Evolutionary conservation across 1,140 invertebrate species (phyloP), one percentile per base, ranked within the genome.

Genomic region (Hermetia illucens): DNA sequence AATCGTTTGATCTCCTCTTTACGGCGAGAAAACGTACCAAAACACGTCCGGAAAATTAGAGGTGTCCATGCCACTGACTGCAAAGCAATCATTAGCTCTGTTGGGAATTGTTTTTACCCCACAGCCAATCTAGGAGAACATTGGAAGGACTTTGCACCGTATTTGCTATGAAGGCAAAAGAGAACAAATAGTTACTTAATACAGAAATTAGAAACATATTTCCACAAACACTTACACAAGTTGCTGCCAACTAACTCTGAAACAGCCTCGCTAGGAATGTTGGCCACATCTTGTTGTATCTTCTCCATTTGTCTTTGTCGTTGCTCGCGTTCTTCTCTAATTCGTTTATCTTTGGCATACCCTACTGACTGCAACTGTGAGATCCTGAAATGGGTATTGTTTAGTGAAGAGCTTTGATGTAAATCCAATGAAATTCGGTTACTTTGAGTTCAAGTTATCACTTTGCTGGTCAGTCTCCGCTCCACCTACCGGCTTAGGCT

Each of bases 51-150:
- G n/a, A n/a, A n/a, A n/a, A n/a, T n/a, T n/a, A n/a, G n/a, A n/a
- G n/a, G n/a, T n/a, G n/a, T n/a, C n/a, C n/a, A n/a, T n/a, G n/a
- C n/a, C n/a, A n/a, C n/a, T n/a, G n/a, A n/a, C n/a, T n/a, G n/a
- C n/a, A n/a, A n/a, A 21, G 12, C 29, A 38, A 13, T 12, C 13
- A 29, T 38, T 38, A 29, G 16, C 20, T 10, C 31, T 27, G 36
- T 12, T 19, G 17, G 20, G 13, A 10, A 21, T 21, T 29, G 20
- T 13, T 17, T 5, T 71, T 75, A 39, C 80, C 80, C 71, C 78
- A 74, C 34, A 83, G 58, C 80, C 81, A 83, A 58, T 83, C 81
- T 45, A 82, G 58, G 15, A 84, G 65, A 36, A 81, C 77, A 44
- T 75, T 80, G 36, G 79, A 77, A 31, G 80, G 77, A 52, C 77